Conservation (phyloP, 2,113 vertebrate species). For the Atherinomorus stipes region DNA sequence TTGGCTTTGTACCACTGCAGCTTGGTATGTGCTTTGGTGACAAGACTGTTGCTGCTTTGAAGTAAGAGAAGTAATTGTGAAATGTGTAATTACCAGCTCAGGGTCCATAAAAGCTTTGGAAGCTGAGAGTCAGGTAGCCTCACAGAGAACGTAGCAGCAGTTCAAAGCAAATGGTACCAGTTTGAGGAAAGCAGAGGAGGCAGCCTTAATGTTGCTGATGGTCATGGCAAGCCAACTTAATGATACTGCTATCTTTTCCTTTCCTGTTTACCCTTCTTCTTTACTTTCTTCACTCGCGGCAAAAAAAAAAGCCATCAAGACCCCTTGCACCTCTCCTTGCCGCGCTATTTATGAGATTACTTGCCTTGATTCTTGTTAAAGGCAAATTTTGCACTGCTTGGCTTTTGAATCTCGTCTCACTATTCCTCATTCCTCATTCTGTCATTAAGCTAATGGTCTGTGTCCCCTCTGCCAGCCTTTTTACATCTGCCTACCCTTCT, state of each 20-base stretch:
- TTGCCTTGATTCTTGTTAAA: conserved; percentile 81
- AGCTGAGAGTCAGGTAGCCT: conserved; percentile 73
- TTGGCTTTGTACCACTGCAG: conserved; percentile 63
- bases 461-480: conserved; percentile 83
- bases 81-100: conserved; percentile 80
- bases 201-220: conserved; percentile 73
- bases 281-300: conserved; percentile 59
- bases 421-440: conserved; percentile 87
- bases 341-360: conserved; percentile 76
- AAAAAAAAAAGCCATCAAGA: conserved; percentile 43
- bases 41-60: conserved; percentile 77
- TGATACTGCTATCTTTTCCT: conserved; percentile 59
- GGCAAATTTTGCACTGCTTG: conserved; percentile 76
- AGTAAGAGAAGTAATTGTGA: conserved; percentile 76
- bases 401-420: conserved; percentile 79
- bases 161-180: conserved; percentile 76
- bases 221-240: conserved; percentile 72
- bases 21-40: conserved; percentile 51
- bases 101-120: conserved; percentile 73
- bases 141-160: conserved; percentile 56
- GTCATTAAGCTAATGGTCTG: conserved; percentile 89
- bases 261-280: conserved; percentile 66
- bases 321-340: conserved; percentile 33
- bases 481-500: conserved; percentile 79
- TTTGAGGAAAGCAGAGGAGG: conserved; percentile 72